Evolutionary conservation across 2,797 vertebrate genomes (phyloP).

Genomic region (Falco biarmicus): DNA sequence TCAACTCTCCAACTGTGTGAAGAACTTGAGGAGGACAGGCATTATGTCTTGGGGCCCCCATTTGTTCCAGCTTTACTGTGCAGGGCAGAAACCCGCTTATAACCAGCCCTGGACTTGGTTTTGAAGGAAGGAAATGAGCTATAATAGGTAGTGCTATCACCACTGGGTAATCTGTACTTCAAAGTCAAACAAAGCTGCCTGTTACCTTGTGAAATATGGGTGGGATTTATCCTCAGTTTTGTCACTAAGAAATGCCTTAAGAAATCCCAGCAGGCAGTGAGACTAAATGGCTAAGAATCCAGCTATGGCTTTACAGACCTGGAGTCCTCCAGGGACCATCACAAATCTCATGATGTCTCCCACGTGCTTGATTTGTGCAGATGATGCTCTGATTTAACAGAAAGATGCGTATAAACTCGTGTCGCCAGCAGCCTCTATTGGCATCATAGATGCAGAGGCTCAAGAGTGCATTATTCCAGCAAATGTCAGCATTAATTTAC

Average conservation of each 20-base stretch:
- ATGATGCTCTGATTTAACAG: slow-evolving; percentile 50
- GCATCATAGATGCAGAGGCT: slow-evolving; percentile 22
- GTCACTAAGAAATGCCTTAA: slow-evolving; percentile 16
- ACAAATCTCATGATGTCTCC: slow-evolving; percentile 47
- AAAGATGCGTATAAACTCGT: slow-evolving; percentile 1
- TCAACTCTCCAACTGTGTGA: not conserved
- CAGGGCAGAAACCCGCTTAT: not conserved
- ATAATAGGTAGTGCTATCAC: not conserved
- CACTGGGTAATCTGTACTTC: not conserved
- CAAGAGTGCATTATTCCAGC: slow-evolving; percentile 36
- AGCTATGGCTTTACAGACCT: not conserved
- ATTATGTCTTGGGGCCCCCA: not conserved
- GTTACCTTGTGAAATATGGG: not conserved
- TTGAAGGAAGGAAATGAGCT: not conserved
- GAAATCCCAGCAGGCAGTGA: not conserved
- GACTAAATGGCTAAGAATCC: not conserved
- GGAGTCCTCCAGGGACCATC: not conserved
- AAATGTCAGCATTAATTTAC: slow-evolving; percentile 56
- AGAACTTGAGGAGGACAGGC: not conserved
- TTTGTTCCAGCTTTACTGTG: not conserved
- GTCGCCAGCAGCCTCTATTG: not conserved
- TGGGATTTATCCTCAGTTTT: slow-evolving; percentile 25
- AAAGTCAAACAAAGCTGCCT: slow-evolving; percentile 38
- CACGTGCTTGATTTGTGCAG: slow-evolving; percentile 54
- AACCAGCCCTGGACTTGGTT: not conserved